Conservation (phyloP, 2,797 vertebrate genomes). For the Morelia viridis region DNA sequence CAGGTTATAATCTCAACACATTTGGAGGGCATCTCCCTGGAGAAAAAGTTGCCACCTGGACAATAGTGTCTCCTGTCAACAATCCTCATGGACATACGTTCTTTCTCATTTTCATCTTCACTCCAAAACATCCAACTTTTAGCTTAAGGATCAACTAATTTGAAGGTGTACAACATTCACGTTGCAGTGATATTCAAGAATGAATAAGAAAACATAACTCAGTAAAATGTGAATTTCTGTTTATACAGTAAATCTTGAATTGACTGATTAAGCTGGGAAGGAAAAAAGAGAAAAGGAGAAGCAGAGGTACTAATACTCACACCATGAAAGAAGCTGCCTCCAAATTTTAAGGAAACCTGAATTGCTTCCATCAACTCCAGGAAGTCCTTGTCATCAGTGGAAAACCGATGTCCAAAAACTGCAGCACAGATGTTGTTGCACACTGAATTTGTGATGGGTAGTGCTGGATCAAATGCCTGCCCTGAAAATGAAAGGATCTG, state of each 20-base stretch:
- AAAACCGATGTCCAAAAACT: conserved; percentile 25
- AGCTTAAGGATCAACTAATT: background rate
- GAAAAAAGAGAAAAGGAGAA: background rate
- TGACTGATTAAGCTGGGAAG: background rate
- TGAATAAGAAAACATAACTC: background rate
- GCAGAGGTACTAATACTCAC: background rate
- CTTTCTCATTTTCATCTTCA: background rate
- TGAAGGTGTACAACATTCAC: background rate
- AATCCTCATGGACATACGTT: background rate
- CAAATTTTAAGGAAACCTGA: background rate
- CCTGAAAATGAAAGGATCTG: conserved; percentile 11
- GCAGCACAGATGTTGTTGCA: conserved; percentile 34
- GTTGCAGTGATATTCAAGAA: background rate
- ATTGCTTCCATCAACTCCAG: background rate
- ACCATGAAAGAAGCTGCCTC: conserved; percentile 6
- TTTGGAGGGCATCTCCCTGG: background rate
- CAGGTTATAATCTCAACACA: background rate
- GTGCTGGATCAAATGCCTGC: conserved; percentile 25
- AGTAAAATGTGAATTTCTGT: background rate
- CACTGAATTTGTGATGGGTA: background rate
- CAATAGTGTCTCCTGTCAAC: background rate
- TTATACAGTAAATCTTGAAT: background rate
- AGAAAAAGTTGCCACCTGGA: background rate
- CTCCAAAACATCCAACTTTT: background rate
- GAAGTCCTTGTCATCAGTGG: conserved; percentile 27